These are phyloP conservation scores for Neoitamus cyanurus DNA, from an alignment of 2,888 invertebrate species.

Conservation along the genomic window DNA sequence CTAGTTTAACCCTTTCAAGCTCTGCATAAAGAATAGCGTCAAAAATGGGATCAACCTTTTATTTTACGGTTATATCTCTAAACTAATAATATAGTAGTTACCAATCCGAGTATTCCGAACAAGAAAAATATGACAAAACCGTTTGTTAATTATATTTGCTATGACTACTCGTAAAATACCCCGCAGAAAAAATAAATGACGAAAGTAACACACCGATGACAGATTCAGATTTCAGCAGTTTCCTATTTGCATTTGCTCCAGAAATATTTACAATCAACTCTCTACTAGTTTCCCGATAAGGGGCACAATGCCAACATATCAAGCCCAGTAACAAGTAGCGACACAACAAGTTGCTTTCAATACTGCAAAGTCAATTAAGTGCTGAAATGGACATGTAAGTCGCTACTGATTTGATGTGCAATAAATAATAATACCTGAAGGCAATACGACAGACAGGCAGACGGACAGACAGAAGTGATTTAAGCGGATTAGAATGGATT, in stretches of 20 bases:
- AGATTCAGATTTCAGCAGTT: not conserved
- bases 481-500: not conserved
- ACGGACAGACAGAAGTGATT: not conserved
- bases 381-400: not conserved
- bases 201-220: not conserved
- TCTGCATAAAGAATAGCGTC: too few relatives aligned
- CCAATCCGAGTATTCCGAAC: too few relatives aligned
- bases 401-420: not conserved
- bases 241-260: not conserved
- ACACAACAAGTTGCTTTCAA: not conserved
- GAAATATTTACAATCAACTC: not conserved
- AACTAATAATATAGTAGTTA: too few relatives aligned
- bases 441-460: not conserved
- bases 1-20: too few relatives aligned
- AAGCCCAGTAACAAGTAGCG: not conserved
- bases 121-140: too few relatives aligned
- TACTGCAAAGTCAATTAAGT: not conserved
- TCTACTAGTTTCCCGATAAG: not conserved
- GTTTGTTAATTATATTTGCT: too few relatives aligned
- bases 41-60: too few relatives aligned
- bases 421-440: not conserved
- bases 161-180: not conserved
- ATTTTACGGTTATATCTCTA: too few relatives aligned
- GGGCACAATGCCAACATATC: not conserved
- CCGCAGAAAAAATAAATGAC: not conserved